phyloP scores from a whole-genome alignment of 2,113 vertebrate genomes.

The Climacteris rufus region DNA sequence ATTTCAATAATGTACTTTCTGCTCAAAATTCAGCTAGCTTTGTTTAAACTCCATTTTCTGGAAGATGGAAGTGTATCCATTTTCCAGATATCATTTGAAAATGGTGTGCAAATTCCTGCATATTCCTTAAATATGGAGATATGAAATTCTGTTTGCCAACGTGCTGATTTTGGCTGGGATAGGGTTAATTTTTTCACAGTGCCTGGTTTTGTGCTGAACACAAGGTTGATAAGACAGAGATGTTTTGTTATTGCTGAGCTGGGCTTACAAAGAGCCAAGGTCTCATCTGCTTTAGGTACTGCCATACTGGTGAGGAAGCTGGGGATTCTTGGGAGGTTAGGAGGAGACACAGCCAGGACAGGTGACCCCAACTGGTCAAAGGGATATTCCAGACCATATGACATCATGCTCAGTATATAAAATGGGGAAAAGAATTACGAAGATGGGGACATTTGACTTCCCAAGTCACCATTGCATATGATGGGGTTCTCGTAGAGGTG shows the following conservation, averaged over 20 bases:
- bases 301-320: accelerated
- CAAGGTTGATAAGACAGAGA: not conserved
- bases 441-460: not conserved
- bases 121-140: not conserved
- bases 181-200: not conserved
- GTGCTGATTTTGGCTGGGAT: not conserved
- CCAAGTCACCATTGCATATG: accelerated
- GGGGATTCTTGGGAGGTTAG: accelerated
- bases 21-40: not conserved
- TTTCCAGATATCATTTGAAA: not conserved
- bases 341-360: not conserved
- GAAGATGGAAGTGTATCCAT: not conserved
- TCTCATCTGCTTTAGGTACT: not conserved
- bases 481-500: not conserved
- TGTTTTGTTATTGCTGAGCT: not conserved
- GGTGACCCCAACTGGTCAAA: not conserved
- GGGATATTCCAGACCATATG: not conserved
- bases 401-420: too few species aligned
- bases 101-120: not conserved
- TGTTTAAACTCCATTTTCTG: not conserved
- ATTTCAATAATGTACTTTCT: not conserved
- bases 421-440: not conserved
- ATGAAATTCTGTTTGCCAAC: not conserved
- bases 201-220: not conserved
- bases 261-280: not conserved